Base-by-base conservation (phyloP, 2,113 vertebrate genomes). In the Laterallus jamaicensis region DNA sequence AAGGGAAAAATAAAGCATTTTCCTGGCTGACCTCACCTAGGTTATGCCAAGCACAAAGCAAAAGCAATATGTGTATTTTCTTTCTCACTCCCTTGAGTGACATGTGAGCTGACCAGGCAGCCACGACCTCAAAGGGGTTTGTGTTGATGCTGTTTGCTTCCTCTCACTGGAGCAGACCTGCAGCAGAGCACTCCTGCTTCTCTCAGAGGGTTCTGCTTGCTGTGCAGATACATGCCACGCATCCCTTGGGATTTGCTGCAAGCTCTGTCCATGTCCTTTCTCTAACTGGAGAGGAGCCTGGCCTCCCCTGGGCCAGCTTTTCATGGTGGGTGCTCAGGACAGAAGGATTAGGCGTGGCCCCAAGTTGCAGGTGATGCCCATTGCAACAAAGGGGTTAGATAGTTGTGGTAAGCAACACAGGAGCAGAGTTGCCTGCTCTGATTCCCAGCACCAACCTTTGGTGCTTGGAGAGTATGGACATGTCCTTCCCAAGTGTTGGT, bases 71-170 rank as follows among this genome's bases (percentile, higher is more conserved):
- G 10, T 19, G 0, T 42, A 10, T 56, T 62, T 82, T 56, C 26
- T 28, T 60, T 39, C 78, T 47, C 1, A 0, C 40, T 78, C 31
- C 21, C 11, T 10, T 2, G 0, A 58, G 32, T 22, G 54, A 39
- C 39, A 22, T 2, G 6, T 28, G 60, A 70, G 32, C 52, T 70
- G 16, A 29, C 50, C 11, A 1, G 9, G 19, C 3, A 50, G 9
- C 21, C 2, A 0, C 11, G 12, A 54, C 5, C 49, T 21, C 63
- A 18, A 19, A 29, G 29, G 28, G 31, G 20, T 14, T 60, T 56
- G 55, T 69, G 24, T 4, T 0, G 1, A 28, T 1, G 1, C 29
- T 5, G 11, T 24, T 4, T 71, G 11, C 20, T 4, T 71, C 35
- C 25, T 49, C 58, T n/a, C 3, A 0, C 49, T 49, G 50, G 31